Base-by-base conservation (phyloP, 2,888 invertebrate genomes). In the Tupiocoris notatus region DNA sequence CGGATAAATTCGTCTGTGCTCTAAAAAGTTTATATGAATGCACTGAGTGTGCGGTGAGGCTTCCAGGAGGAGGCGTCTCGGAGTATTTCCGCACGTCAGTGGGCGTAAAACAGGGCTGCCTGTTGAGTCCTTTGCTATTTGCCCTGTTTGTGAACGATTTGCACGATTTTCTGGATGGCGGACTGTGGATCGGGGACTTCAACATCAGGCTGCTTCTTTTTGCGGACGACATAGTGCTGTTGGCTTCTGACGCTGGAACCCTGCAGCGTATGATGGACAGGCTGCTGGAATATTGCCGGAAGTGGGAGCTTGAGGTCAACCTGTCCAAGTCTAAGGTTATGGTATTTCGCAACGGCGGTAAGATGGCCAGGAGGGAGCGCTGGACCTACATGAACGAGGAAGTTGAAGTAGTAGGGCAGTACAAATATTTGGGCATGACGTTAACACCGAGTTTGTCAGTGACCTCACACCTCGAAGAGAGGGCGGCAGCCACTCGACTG, bases 281-380 rank as follows among this genome's bases (percentile, higher is more conserved):
- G 1, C 24, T 70, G 6, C 16, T 59, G 17, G 16, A 17, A 22
- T 70, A 70, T 17, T 70, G 70, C 23, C 18, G 59, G 23, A 58
- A 54, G 18, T 70, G 70, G 59, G 59, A 18, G 9, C 39, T 71
- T 7, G 21, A 39, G 20, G 62, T 71, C 3, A 71, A 71, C 25
- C 62, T 71, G 62, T 59, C 59, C 12, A 71, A 71, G 17, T 71
- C 71, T 2, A 62, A 71, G 39, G 61, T 23, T 9, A 61, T 71
- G 71, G 62, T 58, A 24, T 70, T 70, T 21, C 22, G 59, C 17
- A 20, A 59, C 1, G 70, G 70, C n/a, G 65, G 65, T 18, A 22
- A 6, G 12, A 16, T 25, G 1, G 65, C 65, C 9, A 18, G 18
- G 1, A 17, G 25, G 1, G 65, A 65, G 39, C 3, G n/a, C 18